Base-by-base conservation (phyloP, 1,140 invertebrate genomes). In the Drosophila santomea region DNA sequence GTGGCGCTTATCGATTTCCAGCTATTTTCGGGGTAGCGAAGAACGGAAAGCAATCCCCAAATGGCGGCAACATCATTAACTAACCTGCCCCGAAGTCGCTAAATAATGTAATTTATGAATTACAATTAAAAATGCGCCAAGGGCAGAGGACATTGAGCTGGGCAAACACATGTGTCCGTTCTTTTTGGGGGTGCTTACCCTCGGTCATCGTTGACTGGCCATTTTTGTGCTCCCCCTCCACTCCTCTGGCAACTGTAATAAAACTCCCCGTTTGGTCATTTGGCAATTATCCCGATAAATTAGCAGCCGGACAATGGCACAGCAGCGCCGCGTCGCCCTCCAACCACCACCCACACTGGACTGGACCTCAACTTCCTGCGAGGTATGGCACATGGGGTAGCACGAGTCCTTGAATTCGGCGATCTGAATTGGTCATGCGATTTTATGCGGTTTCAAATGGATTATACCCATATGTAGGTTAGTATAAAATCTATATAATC, bases 231-330 rank as follows among this genome's bases (percentile, higher is more conserved):
- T 12, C 15, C 20, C 14, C 15, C 38, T 8, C 63, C 63, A 50
- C 60, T 67, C 36, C 47, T 3, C 47, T 6, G 20, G 38, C 41
- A 41, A 39, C 50, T 64, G 80, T 84, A 84, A 84, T 84, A 83
- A 84, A 84, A 84, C 80, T 83, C 72, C 80, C 80, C 80, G 83
- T 84, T 84, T 84, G 80, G 71, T 83, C 80, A 79, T 83, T 84
- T 84, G 80, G 76, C 80, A 84, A 84, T 84, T 84, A 84, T 84
- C 80, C 80, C 80, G 81, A 84, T 84, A 83, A 84, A 84, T 84
- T 84, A 84, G 80, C 80, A 63, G 80, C 64, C 71, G 76, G 72
- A 83, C 75, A 83, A 75, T 71, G 80, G 68, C 58, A 58, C 79
- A 74, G 36, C 51, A 45, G 56, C 60, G 56, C 45, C 59, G 60